Percentiles rank a stretch among this genome's conserved stretches.
phyloP scores from a whole-genome alignment of 2,797 vertebrate genomes.

The Enteromius radiatus region DNA sequence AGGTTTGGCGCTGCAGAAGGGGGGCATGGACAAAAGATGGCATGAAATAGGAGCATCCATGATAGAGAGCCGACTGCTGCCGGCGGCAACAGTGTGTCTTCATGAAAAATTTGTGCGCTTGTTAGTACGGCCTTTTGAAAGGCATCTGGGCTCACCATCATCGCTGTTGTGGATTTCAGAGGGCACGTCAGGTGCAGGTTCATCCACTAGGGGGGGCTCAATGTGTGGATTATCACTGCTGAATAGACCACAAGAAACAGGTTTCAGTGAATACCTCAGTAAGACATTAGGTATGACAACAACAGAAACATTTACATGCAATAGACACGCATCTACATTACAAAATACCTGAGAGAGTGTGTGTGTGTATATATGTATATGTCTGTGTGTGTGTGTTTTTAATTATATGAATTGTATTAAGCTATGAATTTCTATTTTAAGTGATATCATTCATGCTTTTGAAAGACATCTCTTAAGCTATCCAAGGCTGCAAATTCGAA shows the following conservation, averaged over 20 bases:
- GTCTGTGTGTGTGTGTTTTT: no score
- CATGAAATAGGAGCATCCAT: background rate
- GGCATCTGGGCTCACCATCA: constrained; percentile 80
- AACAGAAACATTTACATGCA: background rate
- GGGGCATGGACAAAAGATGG: constrained; percentile 11
- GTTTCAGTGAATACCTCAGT: background rate
- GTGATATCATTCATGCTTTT: background rate
- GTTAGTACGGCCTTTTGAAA: constrained; percentile 7
- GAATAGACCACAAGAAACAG: constrained; percentile 16
- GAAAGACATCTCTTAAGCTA: background rate
- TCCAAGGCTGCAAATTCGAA: background rate
- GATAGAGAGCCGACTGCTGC: background rate
- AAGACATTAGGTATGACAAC: constrained; percentile 1
- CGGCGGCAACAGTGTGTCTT: background rate
- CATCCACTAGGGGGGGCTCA: constrained; percentile 89
- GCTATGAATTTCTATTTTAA: background rate
- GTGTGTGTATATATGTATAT: no score
- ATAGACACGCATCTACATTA: no score
- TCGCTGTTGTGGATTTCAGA: constrained; percentile 90
- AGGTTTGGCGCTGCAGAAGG: constrained; percentile 21
- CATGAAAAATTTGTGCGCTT: background rate
- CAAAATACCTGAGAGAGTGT: no score
- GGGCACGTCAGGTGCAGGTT: constrained; percentile 84
- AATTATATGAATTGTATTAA: background rate
- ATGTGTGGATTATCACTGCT: constrained; percentile 90